These are phyloP conservation scores for Papilio glaucus DNA, from an alignment of 1,140 invertebrate species.

Conservation along the genomic window DNA sequence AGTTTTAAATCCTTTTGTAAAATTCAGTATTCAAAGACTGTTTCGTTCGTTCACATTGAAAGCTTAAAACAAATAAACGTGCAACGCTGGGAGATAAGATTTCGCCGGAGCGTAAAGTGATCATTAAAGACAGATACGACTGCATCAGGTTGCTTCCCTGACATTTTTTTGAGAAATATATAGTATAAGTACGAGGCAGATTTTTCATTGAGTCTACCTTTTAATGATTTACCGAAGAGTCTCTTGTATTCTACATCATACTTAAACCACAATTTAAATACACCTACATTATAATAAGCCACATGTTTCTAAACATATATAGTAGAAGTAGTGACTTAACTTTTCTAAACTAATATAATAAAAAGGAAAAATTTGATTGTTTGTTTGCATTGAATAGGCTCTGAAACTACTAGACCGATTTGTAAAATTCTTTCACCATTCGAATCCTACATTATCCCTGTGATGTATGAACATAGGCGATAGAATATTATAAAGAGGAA, in stretches of 20 bases:
- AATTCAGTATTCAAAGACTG: slow-evolving; percentile 59
- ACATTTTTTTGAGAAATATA: slow-evolving; percentile 24
- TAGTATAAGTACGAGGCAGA: neutral
- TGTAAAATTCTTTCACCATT: too few species aligned
- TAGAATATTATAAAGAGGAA: too few species aligned
- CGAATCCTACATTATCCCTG: too few species aligned
- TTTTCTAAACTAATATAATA: too few species aligned
- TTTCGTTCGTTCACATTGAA: slow-evolving; percentile 78
- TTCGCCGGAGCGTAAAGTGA: slow-evolving; percentile 60
- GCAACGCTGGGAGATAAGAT: slow-evolving; percentile 68
- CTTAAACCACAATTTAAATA: too few species aligned
- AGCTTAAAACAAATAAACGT: slow-evolving; percentile 81
- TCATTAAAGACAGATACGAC: slow-evolving; percentile 54
- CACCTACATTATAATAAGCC: too few species aligned
- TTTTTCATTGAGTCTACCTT: neutral
- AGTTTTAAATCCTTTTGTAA: slow-evolving; percentile 49
- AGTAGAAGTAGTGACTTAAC: too few species aligned
- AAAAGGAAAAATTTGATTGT: too few species aligned
- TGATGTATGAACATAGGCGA: too few species aligned
- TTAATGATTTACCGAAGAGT: neutral
- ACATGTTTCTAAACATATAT: too few species aligned
- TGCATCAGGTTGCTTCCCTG: slow-evolving; percentile 1
- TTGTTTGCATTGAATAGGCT: too few species aligned
- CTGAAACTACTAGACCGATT: too few species aligned
- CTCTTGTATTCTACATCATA: neutral